These are phyloP conservation scores for Anhinga anhinga DNA, from an alignment of 2,113 vertebrate genomes.

Conservation along the genomic window DNA sequence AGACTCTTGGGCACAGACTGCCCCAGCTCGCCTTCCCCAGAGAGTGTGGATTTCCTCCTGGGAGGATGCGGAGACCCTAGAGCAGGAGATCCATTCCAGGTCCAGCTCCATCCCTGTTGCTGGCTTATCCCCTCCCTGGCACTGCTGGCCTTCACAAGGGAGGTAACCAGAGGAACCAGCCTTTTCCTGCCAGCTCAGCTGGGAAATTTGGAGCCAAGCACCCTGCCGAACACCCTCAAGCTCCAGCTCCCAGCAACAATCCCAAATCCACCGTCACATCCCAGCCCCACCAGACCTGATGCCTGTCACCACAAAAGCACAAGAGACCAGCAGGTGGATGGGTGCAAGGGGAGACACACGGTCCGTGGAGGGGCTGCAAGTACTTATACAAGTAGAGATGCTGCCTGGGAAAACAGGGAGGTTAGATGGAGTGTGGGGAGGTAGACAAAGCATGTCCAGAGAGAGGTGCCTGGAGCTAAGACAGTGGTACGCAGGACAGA, in stretches of 20 bases:
- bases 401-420: background rate
- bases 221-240: background rate
- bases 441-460: background rate
- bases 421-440: background rate
- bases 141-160: background rate
- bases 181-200: background rate
- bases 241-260: background rate
- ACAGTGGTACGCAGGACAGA: background rate
- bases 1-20: background rate
- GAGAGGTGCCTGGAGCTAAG: background rate
- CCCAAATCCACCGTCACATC: background rate
- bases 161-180: background rate
- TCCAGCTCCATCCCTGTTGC: background rate
- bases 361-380: background rate
- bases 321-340: background rate
- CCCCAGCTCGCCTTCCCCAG: fast-evolving
- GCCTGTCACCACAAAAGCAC: background rate
- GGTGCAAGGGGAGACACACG: background rate
- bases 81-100: background rate
- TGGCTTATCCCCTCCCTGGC: background rate
- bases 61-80: background rate
- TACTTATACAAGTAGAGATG: background rate
- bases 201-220: background rate
- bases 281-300: background rate
- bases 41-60: fast-evolving